These are phyloP conservation scores for Masnerella sp. DNA, from an alignment of 2,888 invertebrate species.

Conservation along the genomic window DNA sequence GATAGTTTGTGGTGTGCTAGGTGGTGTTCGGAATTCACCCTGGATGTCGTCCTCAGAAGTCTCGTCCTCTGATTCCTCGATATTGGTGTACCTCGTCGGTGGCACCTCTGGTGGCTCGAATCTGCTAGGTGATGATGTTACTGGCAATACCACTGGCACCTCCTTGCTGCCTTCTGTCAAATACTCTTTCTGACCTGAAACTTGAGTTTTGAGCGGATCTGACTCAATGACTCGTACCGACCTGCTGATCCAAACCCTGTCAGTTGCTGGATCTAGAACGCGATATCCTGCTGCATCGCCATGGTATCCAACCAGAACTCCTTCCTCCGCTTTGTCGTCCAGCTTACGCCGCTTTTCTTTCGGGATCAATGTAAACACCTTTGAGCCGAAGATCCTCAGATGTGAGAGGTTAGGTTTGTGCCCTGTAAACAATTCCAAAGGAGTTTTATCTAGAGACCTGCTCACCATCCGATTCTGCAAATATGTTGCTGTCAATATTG, in stretches of 20 bases:
- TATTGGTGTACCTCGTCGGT: too few relatives aligned
- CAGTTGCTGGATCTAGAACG: slow-evolving; percentile 14
- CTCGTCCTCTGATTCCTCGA: neutral
- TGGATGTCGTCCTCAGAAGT: neutral
- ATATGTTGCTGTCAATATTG: slow-evolving; percentile 38
- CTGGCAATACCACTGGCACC: neutral
- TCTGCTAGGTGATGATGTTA: too few relatives aligned
- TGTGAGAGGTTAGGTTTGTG: slow-evolving; percentile 32
- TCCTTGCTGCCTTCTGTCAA: too few relatives aligned
- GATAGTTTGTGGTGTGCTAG: neutral
- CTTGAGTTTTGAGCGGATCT: neutral
- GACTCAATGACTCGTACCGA: slow-evolving; percentile 15
- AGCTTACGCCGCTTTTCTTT: slow-evolving; percentile 1
- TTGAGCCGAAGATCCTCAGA: slow-evolving; percentile 33
- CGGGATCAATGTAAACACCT: neutral
- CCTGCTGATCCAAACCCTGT: slow-evolving; percentile 12
- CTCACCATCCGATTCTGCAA: slow-evolving; percentile 26
- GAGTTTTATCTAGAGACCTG: slow-evolving; percentile 24
- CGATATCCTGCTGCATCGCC: slow-evolving; percentile 16
- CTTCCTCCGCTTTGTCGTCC: slow-evolving; percentile 26
- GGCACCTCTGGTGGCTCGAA: too few relatives aligned
- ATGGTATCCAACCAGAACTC: slow-evolving; percentile 20
- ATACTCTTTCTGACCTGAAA: neutral
- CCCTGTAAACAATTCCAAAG: slow-evolving; percentile 37
- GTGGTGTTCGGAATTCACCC: neutral